These are phyloP conservation scores for Takifugu flavidus DNA, from an alignment of 2,113 vertebrate species.

Conservation along the genomic window DNA sequence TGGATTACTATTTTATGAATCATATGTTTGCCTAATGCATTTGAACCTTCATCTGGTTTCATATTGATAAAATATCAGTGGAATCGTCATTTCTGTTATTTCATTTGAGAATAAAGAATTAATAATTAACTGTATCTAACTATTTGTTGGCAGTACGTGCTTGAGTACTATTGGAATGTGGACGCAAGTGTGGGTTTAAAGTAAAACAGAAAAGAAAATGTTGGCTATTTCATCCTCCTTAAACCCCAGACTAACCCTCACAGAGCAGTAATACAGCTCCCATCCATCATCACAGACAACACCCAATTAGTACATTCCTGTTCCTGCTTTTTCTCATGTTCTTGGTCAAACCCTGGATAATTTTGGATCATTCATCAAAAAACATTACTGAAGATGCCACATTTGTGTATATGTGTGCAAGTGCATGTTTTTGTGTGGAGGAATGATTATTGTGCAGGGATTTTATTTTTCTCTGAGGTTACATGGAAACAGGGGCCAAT, in stretches of 20 bases:
- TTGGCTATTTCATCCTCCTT: slow-evolving; percentile 29
- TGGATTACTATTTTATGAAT: no score
- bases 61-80: not conserved
- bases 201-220: slow-evolving; percentile 13
- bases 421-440: slow-evolving; percentile 15
- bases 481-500: not conserved
- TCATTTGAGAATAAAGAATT: slow-evolving; percentile 5
- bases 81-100: slow-evolving; percentile 16
- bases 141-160: no score
- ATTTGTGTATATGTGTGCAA: slow-evolving; percentile 6
- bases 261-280: slow-evolving; percentile 63
- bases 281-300: slow-evolving; percentile 73
- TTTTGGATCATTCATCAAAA: slow-evolving; percentile 54
- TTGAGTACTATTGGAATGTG: not conserved
- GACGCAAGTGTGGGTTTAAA: not conserved
- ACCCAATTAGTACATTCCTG: slow-evolving; percentile 72
- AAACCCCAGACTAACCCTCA: slow-evolving; percentile 44
- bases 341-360: slow-evolving; percentile 52
- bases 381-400: slow-evolving; percentile 27
- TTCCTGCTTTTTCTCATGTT: slow-evolving; percentile 53
- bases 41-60: not conserved
- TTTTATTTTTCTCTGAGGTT: slow-evolving; percentile 22
- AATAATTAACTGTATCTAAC: no score
- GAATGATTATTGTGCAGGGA: slow-evolving; percentile 44
- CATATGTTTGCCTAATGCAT: no score